Conservation (phyloP, 2,888 invertebrate species). For the Eurytoma californica region DNA sequence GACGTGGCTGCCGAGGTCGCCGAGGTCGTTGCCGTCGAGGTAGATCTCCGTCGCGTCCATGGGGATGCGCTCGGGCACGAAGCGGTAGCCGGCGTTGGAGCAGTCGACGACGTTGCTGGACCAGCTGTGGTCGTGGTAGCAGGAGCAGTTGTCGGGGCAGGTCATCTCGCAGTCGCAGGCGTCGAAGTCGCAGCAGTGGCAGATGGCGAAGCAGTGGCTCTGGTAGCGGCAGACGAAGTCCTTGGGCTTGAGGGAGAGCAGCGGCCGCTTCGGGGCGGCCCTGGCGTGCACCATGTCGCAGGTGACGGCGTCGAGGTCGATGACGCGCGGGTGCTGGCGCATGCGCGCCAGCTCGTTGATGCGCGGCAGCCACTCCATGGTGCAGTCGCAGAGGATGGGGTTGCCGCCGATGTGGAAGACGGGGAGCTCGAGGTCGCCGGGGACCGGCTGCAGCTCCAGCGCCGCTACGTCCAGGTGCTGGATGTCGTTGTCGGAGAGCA, state of each 20-base stretch:
- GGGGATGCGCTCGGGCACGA: slow-evolving; percentile 87
- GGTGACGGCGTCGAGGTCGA: slow-evolving; percentile 86
- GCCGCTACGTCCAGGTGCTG: slow-evolving; percentile 84
- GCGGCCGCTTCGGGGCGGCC: slow-evolving; percentile 79
- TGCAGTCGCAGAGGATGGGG: slow-evolving; percentile 90
- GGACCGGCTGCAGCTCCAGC: slow-evolving; percentile 81
- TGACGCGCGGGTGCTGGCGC: slow-evolving; percentile 85
- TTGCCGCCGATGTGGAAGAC: slow-evolving; percentile 89
- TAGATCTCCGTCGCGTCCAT: slow-evolving; percentile 94
- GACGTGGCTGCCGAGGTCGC: slow-evolving; percentile 87
- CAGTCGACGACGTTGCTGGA: slow-evolving; percentile 90
- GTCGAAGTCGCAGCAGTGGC: slow-evolving; percentile 93
- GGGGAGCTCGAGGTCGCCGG: slow-evolving; percentile 83
- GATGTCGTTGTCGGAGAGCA: slow-evolving; percentile 85
- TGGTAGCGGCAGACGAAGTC: slow-evolving; percentile 89
- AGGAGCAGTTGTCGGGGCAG: slow-evolving; percentile 90
- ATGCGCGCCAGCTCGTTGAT: slow-evolving; percentile 85
- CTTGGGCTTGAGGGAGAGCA: slow-evolving; percentile 83
- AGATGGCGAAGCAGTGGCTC: slow-evolving; percentile 88
- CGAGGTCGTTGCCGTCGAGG: slow-evolving; percentile 88
- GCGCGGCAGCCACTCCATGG: slow-evolving; percentile 90
- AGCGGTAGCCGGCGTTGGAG: slow-evolving; percentile 84
- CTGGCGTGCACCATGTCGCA: slow-evolving; percentile 85
- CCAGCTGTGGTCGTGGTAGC: slow-evolving; percentile 92
- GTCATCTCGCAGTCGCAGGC: slow-evolving; percentile 95